These are phyloP conservation scores for Hyperoplus lanceolatus DNA, from an alignment of 2,797 vertebrate genomes.

Conservation along the genomic window DNA sequence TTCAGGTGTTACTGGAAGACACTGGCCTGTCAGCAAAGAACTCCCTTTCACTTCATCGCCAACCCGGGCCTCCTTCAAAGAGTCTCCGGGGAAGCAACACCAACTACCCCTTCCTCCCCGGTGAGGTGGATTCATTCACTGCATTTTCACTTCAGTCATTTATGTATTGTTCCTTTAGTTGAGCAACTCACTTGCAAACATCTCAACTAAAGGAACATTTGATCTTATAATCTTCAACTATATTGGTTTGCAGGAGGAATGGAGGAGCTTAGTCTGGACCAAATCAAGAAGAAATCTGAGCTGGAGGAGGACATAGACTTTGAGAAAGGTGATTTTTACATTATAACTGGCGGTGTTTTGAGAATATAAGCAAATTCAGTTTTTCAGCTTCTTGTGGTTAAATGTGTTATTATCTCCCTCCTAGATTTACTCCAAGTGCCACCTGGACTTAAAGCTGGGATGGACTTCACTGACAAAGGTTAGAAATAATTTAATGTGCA, in stretches of 20 bases:
- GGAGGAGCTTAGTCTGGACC: conserved; percentile 93
- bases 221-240: background rate
- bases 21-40: conserved; percentile 90
- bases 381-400: conserved; percentile 1
- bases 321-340: conserved; percentile 85
- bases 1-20: conserved; percentile 86
- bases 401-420: background rate
- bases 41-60: conserved; percentile 91
- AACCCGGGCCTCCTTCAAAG: conserved; percentile 89
- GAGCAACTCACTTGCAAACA: background rate
- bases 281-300: conserved; percentile 87
- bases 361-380: background rate
- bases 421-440: conserved; percentile 89
- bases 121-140: conserved; percentile 67
- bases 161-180: background rate
- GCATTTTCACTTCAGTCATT: background rate
- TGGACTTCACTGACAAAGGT: conserved; percentile 91
- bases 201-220: background rate
- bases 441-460: conserved; percentile 90
- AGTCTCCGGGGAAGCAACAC: conserved; percentile 92
- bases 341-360: background rate
- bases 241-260: conserved; percentile 86
- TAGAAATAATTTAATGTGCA: background rate
- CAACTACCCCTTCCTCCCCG: conserved; percentile 93
- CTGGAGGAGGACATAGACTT: conserved; percentile 91